A percentile compares a stretch with the other conserved stretches of the same genome.
These are phyloP conservation scores for Malurus elegans DNA, from an alignment of 2,113 vertebrate genomes.

Conservation along the genomic window DNA sequence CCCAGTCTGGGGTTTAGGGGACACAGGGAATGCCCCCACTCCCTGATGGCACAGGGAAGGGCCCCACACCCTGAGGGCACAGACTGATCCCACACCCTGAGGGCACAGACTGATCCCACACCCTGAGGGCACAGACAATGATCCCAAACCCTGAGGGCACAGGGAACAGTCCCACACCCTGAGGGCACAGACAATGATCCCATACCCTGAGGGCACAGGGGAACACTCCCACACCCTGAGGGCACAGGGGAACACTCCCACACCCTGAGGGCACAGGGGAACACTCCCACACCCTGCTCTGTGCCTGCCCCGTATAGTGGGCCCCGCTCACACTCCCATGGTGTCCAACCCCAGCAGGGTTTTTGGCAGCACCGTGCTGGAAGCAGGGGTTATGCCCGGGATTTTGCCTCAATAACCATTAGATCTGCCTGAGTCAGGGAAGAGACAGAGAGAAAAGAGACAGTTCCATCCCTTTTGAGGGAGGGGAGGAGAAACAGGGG, in stretches of 20 bases:
- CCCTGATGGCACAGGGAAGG: too few relatives aligned
- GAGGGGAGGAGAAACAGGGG: background rate
- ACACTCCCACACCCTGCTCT: fast-evolving
- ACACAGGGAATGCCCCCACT: too few relatives aligned
- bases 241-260: background rate
- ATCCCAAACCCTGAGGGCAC: background rate
- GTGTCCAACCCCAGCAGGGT: background rate
- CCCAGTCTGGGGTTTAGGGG: fast-evolving
- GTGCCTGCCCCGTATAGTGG: fast-evolving
- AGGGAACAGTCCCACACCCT: background rate
- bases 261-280: background rate
- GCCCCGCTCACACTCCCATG: fast-evolving
- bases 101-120: too few relatives aligned
- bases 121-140: too few relatives aligned
- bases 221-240: too few relatives aligned
- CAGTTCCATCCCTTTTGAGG: background rate
- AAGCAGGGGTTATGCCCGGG: background rate
- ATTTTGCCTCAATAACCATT: background rate
- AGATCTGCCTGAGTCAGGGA: background rate
- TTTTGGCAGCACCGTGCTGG: background rate
- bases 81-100: too few relatives aligned
- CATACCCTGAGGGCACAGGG: too few relatives aligned
- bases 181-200: too few relatives aligned
- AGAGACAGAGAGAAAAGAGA: background rate
- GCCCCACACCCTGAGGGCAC: too few relatives aligned